phyloP scores from a whole-genome alignment of 2,113 vertebrate species.

The Centropristis striata region DNA sequence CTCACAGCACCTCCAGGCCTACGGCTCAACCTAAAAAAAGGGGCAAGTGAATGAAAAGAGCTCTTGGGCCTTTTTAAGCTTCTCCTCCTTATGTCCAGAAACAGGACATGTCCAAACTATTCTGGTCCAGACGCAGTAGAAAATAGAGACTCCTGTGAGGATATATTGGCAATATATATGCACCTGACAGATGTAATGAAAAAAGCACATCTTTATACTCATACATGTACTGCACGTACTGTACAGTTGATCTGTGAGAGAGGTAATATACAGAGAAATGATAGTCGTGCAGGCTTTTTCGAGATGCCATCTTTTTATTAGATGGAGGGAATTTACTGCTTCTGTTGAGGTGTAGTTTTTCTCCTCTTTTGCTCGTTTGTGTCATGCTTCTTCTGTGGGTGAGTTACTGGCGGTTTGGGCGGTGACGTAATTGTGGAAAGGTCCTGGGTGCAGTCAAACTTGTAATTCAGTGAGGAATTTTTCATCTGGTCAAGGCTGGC shows the following conservation, averaged over 20 bases:
- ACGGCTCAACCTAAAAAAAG: slow-evolving; percentile 12
- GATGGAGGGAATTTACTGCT: slow-evolving; percentile 42
- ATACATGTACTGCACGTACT: neutral
- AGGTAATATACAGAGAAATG: slow-evolving; percentile 5
- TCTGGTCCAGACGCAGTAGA: slow-evolving; percentile 16
- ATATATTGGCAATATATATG: slow-evolving; percentile 27
- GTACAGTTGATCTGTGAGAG: neutral
- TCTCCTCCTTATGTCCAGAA: slow-evolving; percentile 15
- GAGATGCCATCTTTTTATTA: slow-evolving; percentile 40
- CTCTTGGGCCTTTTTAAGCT: slow-evolving; percentile 3
- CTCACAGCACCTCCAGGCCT: slow-evolving; percentile 45
- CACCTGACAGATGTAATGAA: slow-evolving; percentile 40
- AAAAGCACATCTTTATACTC: slow-evolving; percentile 35
- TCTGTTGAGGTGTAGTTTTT: slow-evolving; percentile 41
- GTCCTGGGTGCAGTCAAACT: slow-evolving; percentile 75
- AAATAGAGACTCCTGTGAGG: slow-evolving; percentile 14
- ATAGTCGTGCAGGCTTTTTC: neutral
- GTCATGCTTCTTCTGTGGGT: slow-evolving; percentile 63
- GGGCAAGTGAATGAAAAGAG: slow-evolving; percentile 11
- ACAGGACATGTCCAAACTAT: slow-evolving; percentile 26
- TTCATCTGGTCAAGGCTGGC: slow-evolving; percentile 73
- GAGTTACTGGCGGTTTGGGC: slow-evolving; percentile 68
- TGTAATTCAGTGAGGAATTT: slow-evolving; percentile 80
- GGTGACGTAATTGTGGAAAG: slow-evolving; percentile 79
- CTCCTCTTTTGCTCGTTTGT: slow-evolving; percentile 39